Base-by-base conservation (phyloP, 2,113 vertebrate species). In the Ictalurus furcatus region DNA sequence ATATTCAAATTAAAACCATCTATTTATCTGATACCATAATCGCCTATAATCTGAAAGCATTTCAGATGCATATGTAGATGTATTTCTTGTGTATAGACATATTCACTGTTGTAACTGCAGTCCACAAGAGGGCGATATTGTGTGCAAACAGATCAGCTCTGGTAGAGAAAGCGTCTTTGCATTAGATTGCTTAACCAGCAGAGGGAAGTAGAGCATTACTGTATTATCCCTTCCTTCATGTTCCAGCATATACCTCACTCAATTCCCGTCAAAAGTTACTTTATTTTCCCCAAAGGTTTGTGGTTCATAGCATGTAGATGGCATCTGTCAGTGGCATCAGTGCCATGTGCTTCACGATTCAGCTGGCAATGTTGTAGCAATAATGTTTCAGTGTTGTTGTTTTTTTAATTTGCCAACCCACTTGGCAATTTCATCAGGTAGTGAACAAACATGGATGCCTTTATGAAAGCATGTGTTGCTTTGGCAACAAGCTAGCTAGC, bases 201-300 rank as follows among this genome's bases (percentile, higher is more conserved):
- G 90, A 58, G 85, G 85, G 87, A 58, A 86, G 87, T 40, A 90
- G 19, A 83, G 52, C 23, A 71, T 71, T 80, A 87, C 40, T 28
- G 7, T n/a, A 17, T 37, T 37, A 40, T 21, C 17, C 40, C 16
- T 65, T 52, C 28, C 61, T 84, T 67, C 23, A 84, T 44, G 40
- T 48, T 65, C 19, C 28, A 84, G 0, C 0, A 67, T 48, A 6
- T 25, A n/a, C 9, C 19, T 76, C 7, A 44, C 3, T n/a, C 11
- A 9, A 54, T 80, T 30, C 78, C 21, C 0, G 3, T 30, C 9
- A 48, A 30, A 80, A 80, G 2, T 9, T 52, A 80, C 17, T 19
- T 56, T 30, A 81, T 30, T 8, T 56, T 56, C 7, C n/a, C 25
- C n/a, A 56, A 8, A 56, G 28, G 0, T 17, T 30, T 81, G 25